Base-by-base conservation (phyloP, 2,888 invertebrate genomes). In the Drepanosiphum platanoidis region DNA sequence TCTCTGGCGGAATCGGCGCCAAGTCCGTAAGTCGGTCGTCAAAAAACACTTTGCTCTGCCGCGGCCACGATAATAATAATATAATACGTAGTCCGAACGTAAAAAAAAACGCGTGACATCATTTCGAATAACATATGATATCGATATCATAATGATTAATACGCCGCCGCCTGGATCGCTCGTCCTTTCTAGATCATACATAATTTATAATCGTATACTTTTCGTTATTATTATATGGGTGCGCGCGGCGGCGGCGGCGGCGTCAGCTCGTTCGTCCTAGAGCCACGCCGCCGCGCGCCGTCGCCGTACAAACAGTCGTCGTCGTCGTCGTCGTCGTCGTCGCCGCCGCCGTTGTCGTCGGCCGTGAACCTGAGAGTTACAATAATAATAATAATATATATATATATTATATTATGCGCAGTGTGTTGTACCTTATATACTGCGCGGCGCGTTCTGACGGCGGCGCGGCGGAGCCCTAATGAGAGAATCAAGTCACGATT, bases 401-500 rank as follows among this genome's bases (percentile, higher is more conserved):
- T 18, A 74, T 5, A 75, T n/a, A 52, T 46, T 46, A 46, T 74
- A 22, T 34, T n/a, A 61, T n/a, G n/a, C 32, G 30, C 27, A 64
- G 36, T 5, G 36, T n/a, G 36, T 58, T 58, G 58, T 58, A 58
- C 58, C 11, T 3, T 15, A 15, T 13, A 7, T 7, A 58, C 8
- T 39, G 70, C 27, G 39, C 39, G 39, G 34, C 30, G 42, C 64
- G 78, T 64, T 9, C 64, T 64, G 78, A 64, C 39, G 77, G 36
- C 77, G 58, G 34, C 39, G 36, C 77, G 58, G 34, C 39, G 71
- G 52, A 77, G 77, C 75, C 75, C 77, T 84, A 84, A 84, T 84
- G 84, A 84, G 84, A 84, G 84, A 84, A 84, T 77, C 84, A 52
- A 84, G 84, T 84, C 84, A 84, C 84, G 84, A 84, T 84, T 84